Percentiles rank a stretch among this genome's conserved stretches.
phyloP scores from a whole-genome alignment of 2,113 vertebrate genomes.

The Dasyornis broadbenti region DNA sequence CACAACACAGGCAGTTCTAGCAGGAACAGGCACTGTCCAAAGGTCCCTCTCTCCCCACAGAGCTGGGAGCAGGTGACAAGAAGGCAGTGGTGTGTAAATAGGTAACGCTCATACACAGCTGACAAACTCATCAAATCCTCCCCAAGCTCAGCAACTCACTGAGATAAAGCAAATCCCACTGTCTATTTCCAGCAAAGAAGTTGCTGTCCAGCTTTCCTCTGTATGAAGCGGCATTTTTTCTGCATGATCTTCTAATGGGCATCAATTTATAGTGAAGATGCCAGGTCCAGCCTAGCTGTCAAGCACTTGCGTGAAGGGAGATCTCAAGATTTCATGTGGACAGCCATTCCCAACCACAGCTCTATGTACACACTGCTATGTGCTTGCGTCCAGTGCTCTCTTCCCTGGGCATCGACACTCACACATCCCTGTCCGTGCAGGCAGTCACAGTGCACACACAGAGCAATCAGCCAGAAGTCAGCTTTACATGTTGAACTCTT shows the following conservation, averaged over 20 bases:
- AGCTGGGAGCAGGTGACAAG: not conserved
- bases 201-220: not conserved
- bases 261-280: not conserved
- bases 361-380: not conserved
- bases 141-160: not conserved
- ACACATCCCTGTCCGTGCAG: rapidly evolving
- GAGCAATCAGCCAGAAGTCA: not conserved
- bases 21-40: not conserved
- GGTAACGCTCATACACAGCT: rapidly evolving
- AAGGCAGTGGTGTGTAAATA: not conserved
- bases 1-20: not conserved
- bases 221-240: not conserved
- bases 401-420: rapidly evolving
- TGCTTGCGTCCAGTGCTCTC: rapidly evolving
- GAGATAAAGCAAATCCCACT: not conserved
- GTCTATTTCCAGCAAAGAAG: not conserved
- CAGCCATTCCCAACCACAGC: not conserved
- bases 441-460: rapidly evolving
- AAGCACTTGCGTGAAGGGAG: not conserved
- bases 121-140: not conserved
- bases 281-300: not conserved
- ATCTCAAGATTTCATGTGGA: rapidly evolving
- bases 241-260: not conserved
- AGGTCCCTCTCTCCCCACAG: not conserved
- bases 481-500: rapidly evolving